A percentile compares a stretch with the other conserved stretches of the same genome.
phyloP scores from a whole-genome alignment of 2,888 invertebrate genomes.

The Callinectes sapidus region DNA sequence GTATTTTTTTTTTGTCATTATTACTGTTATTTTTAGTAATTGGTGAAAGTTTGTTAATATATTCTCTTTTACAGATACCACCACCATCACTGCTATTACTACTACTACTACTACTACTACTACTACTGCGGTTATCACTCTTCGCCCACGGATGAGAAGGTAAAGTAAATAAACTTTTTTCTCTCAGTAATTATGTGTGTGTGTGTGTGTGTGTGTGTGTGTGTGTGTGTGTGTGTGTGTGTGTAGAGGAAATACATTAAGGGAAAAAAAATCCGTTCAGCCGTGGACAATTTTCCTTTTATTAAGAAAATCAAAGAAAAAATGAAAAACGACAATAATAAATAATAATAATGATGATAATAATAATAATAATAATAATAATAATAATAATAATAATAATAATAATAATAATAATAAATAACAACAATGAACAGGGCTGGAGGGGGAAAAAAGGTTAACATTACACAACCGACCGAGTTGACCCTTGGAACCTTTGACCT shows the following conservation, averaged over 20 bases:
- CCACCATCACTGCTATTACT: neutral
- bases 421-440: neutral
- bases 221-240: constrained; percentile 38
- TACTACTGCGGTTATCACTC: neutral
- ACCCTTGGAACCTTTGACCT: neutral
- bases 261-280: neutral
- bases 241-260: neutral
- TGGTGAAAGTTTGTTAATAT: neutral
- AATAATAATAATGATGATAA: neutral
- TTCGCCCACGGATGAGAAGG: neutral
- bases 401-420: neutral
- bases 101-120: neutral
- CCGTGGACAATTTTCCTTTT: constrained; percentile 24
- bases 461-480: neutral
- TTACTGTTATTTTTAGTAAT: neutral
- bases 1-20: neutral
- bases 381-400: neutral
- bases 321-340: neutral
- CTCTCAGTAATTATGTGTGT: neutral
- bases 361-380: neutral
- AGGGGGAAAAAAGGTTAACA: neutral
- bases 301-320: neutral
- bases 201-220: constrained; percentile 40
- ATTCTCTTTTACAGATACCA: neutral
- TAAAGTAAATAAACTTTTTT: neutral